Evolutionary conservation across 2,888 invertebrate species (phyloP).

Genomic region (Pseudeuparius sepicola): DNA sequence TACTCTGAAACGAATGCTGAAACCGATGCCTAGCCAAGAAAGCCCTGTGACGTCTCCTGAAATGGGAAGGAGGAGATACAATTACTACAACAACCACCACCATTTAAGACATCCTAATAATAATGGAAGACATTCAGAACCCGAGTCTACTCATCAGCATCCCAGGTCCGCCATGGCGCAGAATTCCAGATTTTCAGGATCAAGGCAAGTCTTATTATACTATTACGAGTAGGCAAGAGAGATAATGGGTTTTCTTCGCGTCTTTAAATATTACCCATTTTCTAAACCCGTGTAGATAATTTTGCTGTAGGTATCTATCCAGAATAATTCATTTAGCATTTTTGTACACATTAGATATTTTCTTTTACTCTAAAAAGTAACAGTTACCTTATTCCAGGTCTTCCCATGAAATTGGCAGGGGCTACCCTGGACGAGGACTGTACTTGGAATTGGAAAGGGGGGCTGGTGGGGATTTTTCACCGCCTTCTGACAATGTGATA

Average conservation of each 20-base stretch:
- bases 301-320: no score
- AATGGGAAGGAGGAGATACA: slow-evolving; percentile 74
- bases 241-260: no score
- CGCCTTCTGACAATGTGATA: slow-evolving; percentile 87
- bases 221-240: no score
- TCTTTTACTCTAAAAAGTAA: no score
- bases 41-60: slow-evolving; percentile 87
- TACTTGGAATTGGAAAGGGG: slow-evolving; percentile 72
- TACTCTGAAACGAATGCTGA: slow-evolving; percentile 87
- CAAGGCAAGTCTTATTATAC: no score
- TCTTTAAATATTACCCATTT: no score
- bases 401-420: slow-evolving; percentile 61
- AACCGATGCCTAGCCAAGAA: slow-evolving; percentile 85
- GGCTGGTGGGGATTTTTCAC: slow-evolving; percentile 55
- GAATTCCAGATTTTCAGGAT: slow-evolving; percentile 54
- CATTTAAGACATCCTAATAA: slow-evolving; percentile 53
- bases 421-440: slow-evolving; percentile 61
- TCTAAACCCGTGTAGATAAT: no score
- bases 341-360: no score
- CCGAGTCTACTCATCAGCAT: slow-evolving; percentile 45
- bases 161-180: slow-evolving; percentile 49
- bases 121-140: slow-evolving; percentile 40
- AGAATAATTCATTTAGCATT: slow-evolving; percentile 5
- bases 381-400: slow-evolving; percentile 43
- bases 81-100: slow-evolving; percentile 54